Evolutionary conservation across 2,113 vertebrate species (phyloP).

Genomic region (Balaeniceps rex): DNA sequence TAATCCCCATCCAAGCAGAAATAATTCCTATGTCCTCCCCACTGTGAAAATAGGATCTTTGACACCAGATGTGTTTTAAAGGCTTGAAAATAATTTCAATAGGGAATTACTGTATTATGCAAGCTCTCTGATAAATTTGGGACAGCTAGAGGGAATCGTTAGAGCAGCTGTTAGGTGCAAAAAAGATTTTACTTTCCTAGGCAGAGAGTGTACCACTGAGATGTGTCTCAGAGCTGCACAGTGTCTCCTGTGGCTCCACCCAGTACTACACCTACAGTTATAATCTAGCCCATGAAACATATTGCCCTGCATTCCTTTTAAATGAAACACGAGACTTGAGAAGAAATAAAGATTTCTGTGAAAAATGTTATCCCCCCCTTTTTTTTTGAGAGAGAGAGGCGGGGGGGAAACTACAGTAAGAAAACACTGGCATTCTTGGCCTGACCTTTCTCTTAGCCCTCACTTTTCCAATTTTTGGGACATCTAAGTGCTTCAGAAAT

Average conservation of each 20-base stretch:
- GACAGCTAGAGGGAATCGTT: background rate
- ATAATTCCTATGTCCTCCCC: background rate
- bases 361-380: background rate
- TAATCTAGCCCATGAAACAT: background rate
- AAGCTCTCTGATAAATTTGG: background rate
- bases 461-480: background rate
- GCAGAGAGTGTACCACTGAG: background rate
- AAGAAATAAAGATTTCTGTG: background rate
- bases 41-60: background rate
- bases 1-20: background rate
- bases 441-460: background rate
- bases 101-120: background rate
- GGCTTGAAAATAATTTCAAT: background rate
- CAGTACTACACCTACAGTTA: background rate
- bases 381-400: too few relatives aligned
- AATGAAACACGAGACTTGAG: background rate
- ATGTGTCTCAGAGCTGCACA: rapidly evolving
- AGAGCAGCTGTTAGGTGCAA: background rate
- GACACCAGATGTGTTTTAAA: background rate
- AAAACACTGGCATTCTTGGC: background rate
- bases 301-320: background rate
- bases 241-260: background rate
- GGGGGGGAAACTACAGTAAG: background rate
- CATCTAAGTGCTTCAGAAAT: background rate
- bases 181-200: background rate